phyloP scores from a whole-genome alignment of 2,888 invertebrate genomes.

The Ennomos fuscantarius region DNA sequence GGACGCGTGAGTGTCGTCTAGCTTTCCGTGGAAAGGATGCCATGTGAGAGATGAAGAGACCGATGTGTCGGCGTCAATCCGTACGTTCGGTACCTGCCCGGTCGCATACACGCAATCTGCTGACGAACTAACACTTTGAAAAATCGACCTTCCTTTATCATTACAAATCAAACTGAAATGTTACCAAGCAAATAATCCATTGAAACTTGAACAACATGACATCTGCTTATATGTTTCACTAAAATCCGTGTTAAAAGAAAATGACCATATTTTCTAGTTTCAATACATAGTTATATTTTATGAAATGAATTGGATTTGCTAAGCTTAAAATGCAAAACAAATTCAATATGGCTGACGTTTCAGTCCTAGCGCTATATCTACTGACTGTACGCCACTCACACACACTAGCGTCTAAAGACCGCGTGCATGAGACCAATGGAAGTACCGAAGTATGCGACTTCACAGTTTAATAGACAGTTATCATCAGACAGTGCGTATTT shows the following conservation, averaged over 20 bases:
- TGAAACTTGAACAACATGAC: not conserved
- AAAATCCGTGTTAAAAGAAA: too few relatives aligned
- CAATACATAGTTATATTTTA: not conserved
- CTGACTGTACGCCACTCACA: conserved; percentile 22
- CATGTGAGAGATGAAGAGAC: conserved; percentile 39
- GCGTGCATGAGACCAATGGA: conserved; percentile 18
- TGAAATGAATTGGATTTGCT: conserved; percentile 11
- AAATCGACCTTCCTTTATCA: not conserved
- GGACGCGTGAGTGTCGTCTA: conserved; percentile 34
- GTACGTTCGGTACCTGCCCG: conserved; percentile 17
- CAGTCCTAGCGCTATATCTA: conserved; percentile 30
- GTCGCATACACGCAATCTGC: conserved; percentile 22
- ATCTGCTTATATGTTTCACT: not conserved
- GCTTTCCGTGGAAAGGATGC: conserved; percentile 40
- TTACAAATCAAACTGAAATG: not conserved
- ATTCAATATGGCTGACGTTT: conserved; percentile 15
- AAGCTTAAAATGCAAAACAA: conserved; percentile 16
- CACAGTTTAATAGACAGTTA: conserved; percentile 23
- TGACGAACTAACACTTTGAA: not conserved
- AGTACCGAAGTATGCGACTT: conserved; percentile 12
- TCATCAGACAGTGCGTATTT: conserved; percentile 12
- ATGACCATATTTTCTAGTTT: not conserved
- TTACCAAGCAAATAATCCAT: not conserved
- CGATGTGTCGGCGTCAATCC: conserved; percentile 32
- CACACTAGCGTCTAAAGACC: conserved; percentile 13